phyloP scores from a whole-genome alignment of 35 echinoderm and acorn worm genomes.

The Anneissia japonica region DNA sequence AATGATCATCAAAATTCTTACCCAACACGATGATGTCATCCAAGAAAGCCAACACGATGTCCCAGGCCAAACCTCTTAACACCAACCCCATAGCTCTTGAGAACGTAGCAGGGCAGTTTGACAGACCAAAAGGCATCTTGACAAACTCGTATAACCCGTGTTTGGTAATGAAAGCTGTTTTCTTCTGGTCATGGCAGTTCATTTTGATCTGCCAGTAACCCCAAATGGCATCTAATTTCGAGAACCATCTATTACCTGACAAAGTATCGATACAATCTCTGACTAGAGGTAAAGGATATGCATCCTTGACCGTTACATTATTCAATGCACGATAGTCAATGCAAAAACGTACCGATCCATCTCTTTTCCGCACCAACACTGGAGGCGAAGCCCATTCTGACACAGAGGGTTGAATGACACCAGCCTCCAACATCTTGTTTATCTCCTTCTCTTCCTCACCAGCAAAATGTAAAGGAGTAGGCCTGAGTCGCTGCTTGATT shows the following conservation, averaged over 20 bases:
- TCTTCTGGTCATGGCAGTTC: conserved; percentile 2
- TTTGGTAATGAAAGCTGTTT: conserved; percentile 51
- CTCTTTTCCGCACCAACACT: conserved; percentile 47
- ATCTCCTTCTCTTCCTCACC: conserved; percentile 33
- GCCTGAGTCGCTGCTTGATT: conserved; percentile 43
- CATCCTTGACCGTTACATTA: conserved; percentile 38
- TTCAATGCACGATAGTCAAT: conserved; percentile 44
- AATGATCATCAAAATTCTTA: conserved; percentile 27
- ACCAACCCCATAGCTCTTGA: background rate
- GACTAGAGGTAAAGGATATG: conserved; percentile 22
- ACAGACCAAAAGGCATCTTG: conserved; percentile 50
- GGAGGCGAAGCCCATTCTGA: conserved; percentile 50
- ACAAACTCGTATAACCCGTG: conserved; percentile 37
- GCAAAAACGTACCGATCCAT: conserved; percentile 45
- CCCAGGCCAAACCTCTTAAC: background rate
- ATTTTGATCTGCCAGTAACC: conserved; percentile 46
- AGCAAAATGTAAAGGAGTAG: conserved; percentile 34
- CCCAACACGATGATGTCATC: conserved; percentile 55
- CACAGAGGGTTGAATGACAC: conserved; percentile 45
- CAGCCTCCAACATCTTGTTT: conserved; percentile 41
- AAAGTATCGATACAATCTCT: conserved; percentile 36
- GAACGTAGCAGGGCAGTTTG: conserved; percentile 42
- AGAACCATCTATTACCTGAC: conserved; percentile 44
- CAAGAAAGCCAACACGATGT: conserved; percentile 26
- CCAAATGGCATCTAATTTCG: conserved; percentile 41